Evolutionary conservation across 2,888 invertebrate genomes (phyloP).

Genomic region (Clunio marinus): DNA sequence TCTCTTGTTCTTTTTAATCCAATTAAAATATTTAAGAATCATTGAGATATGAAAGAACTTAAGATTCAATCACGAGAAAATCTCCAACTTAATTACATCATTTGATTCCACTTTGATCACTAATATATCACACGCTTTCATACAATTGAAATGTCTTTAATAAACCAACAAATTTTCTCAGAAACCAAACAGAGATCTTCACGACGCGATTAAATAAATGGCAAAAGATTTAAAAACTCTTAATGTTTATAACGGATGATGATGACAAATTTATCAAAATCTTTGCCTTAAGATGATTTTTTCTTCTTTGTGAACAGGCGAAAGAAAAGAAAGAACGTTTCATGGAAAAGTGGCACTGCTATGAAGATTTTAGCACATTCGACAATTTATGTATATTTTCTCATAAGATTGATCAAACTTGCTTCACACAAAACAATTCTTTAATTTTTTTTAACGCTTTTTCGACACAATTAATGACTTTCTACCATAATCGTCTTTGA

Average conservation of each 20-base stretch:
- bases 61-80: no score
- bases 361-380: neutral
- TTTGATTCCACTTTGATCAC: constrained; percentile 8
- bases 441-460: no score
- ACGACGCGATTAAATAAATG: neutral
- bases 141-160: constrained; percentile 6
- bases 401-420: no score
- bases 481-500: neutral
- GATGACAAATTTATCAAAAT: constrained; percentile 31
- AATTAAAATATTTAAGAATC: constrained; percentile 24
- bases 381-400: no score
- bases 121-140: constrained; percentile 35
- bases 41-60: constrained; percentile 3
- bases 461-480: no score
- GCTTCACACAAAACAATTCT: no score
- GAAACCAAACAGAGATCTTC: neutral
- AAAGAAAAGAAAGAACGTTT: no score
- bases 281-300: constrained; percentile 17
- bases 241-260: constrained; percentile 19
- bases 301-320: no score
- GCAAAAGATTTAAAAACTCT: neutral
- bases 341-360: no score
- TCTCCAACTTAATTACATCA: constrained; percentile 24
- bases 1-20: constrained; percentile 22
- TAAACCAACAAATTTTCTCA: neutral